A percentile compares a stretch with the other conserved stretches of the same genome.
phyloP scores from a whole-genome alignment of 30 jellyfish, hydroid and myxozoan genomes.

The Cassiopea xamachana region DNA sequence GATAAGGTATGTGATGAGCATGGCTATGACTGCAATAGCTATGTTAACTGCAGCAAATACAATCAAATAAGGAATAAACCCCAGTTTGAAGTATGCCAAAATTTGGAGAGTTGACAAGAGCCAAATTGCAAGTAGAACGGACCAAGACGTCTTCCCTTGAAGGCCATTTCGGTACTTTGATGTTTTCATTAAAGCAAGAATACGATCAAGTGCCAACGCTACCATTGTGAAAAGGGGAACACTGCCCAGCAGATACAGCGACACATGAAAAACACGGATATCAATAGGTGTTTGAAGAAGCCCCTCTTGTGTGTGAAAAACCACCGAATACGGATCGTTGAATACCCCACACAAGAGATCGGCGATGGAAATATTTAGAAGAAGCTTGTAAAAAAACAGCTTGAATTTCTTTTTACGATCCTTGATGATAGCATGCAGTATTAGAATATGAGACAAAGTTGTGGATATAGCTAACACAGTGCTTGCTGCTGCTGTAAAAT shows the following conservation, averaged over 20 bases:
- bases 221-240: constrained; percentile 60
- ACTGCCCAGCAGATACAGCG: constrained; percentile 51
- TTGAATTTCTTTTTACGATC: constrained; percentile 65
- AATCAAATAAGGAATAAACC: constrained; percentile 59
- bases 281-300: constrained; percentile 38
- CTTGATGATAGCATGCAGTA: constrained; percentile 62
- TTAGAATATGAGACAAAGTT: constrained; percentile 14
- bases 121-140: constrained; percentile 31
- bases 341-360: constrained; percentile 58
- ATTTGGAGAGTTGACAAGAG: constrained; percentile 42
- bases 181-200: constrained; percentile 41
- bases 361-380: constrained; percentile 51
- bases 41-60: constrained; percentile 64
- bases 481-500: constrained; percentile 58
- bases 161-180: constrained; percentile 49
- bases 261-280: constrained; percentile 42
- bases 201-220: constrained; percentile 44
- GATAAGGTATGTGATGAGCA: constrained; percentile 40
- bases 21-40: constrained; percentile 46
- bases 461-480: constrained; percentile 38
- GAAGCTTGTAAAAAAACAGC: constrained; percentile 66
- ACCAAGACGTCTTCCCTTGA: constrained; percentile 62
- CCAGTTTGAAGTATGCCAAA: constrained; percentile 55
- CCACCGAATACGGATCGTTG: constrained; percentile 54
- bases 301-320: constrained; percentile 59